Evolutionary conservation across 2,888 invertebrate genomes (phyloP).

Genomic region (Tiliacea citrago): DNA sequence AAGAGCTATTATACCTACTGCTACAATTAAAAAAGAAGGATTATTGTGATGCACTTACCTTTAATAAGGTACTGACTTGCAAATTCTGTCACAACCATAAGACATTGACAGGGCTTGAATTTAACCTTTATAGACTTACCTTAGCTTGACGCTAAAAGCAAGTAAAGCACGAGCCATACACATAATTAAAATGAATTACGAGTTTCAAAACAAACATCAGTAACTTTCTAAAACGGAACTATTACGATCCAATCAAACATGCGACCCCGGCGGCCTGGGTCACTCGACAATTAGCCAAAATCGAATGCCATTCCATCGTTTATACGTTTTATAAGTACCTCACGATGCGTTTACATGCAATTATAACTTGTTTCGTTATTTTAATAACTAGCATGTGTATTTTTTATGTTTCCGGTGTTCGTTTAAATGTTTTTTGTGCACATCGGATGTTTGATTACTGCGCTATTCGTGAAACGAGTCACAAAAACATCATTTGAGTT

Average conservation of each 20-base stretch:
- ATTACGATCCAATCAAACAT: slow-evolving; percentile 62
- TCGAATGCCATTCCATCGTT: slow-evolving; percentile 60
- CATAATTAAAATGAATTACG: slow-evolving; percentile 50
- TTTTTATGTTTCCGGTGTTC: slow-evolving; percentile 65
- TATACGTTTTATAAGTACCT: slow-evolving; percentile 56
- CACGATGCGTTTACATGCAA: slow-evolving; percentile 69
- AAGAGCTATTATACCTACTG: too few species aligned
- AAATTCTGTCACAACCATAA: not conserved
- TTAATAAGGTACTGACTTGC: too few species aligned
- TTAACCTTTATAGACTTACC: not conserved
- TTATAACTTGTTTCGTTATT: slow-evolving; percentile 67
- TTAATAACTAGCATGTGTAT: slow-evolving; percentile 58
- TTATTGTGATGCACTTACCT: too few species aligned
- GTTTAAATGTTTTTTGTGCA: slow-evolving; percentile 46
- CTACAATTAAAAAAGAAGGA: too few species aligned
- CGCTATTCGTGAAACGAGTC: slow-evolving; percentile 42
- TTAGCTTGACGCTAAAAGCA: not conserved
- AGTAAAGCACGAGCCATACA: slow-evolving; percentile 32
- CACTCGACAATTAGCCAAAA: slow-evolving; percentile 64
- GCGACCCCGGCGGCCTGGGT: slow-evolving; percentile 50
- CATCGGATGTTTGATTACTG: slow-evolving; percentile 60
- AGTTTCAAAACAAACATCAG: slow-evolving; percentile 59
- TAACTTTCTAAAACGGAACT: slow-evolving; percentile 63
- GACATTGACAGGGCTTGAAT: not conserved
- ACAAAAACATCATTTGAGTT: slow-evolving; percentile 50